Evolutionary conservation across 2,888 invertebrate genomes (phyloP).

Genomic region (Cylloceria caligata): DNA sequence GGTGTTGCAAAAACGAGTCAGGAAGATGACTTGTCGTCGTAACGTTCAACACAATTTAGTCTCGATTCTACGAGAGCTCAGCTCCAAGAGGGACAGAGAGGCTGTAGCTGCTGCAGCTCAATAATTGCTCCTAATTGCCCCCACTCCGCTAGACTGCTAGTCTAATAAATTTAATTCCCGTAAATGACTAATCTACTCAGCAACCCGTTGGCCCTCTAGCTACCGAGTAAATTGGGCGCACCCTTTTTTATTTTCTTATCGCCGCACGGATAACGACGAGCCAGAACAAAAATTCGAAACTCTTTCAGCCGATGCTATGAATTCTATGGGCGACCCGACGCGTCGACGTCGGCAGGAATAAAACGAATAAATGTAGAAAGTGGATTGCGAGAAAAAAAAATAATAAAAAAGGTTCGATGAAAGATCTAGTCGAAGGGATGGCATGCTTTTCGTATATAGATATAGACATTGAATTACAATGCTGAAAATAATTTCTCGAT

Average conservation of each 20-base stretch:
- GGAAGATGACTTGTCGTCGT: constrained; percentile 25
- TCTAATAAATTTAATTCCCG: constrained; percentile 68
- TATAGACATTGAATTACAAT: neutral
- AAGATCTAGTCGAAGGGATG: neutral
- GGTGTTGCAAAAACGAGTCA: constrained; percentile 10
- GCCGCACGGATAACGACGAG: constrained; percentile 44
- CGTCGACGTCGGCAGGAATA: neutral
- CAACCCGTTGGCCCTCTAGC: constrained; percentile 21
- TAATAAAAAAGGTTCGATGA: neutral
- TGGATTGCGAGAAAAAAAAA: neutral
- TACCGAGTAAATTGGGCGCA: constrained; percentile 44
- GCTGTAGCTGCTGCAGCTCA: constrained; percentile 60
- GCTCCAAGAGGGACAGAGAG: constrained; percentile 40
- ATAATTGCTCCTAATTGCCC: constrained; percentile 67
- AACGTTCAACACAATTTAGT: constrained; percentile 41
- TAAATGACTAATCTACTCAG: constrained; percentile 66
- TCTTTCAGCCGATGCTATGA: neutral
- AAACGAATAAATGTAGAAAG: neutral
- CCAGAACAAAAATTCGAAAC: constrained; percentile 12
- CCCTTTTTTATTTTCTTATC: constrained; percentile 44
- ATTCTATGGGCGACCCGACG: too few species aligned
- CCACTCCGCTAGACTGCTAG: constrained; percentile 55
- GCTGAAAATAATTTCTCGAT: constrained; percentile 48
- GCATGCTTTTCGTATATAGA: neutral
- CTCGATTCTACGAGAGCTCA: constrained; percentile 23